Evolutionary conservation across 2,888 invertebrate species (phyloP), one percentile per base, ranked within the genome.

Genomic region (Yponomeuta evonymella): DNA sequence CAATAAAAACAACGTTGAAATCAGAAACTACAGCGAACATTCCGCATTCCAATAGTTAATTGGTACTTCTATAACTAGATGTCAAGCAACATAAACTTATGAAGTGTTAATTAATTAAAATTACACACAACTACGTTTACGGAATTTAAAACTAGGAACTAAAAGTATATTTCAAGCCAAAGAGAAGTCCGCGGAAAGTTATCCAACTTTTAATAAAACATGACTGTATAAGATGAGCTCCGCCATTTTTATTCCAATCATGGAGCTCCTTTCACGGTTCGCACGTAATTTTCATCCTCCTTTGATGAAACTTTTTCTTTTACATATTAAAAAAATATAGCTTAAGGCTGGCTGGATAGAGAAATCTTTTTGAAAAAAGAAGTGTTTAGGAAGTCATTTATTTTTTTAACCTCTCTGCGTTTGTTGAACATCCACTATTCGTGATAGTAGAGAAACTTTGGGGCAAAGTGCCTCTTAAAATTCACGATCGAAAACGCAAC

Each of bases 241-340:
- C 30, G 68, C 51, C 23, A 68, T 68, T 68, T 68, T 68, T 68
- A 68, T 51, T 68, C 30, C 51, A 51, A 68, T 68, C 68, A 68
- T 68, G 51, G 48, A 48, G 48, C 68, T 68, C 30, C 68, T 51
- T 68, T 68, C 68, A 68, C 30, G 68, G 51, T 51, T 48, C 51
- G 68, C 30, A 51, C 51, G 68, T 51, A 68, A 68, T 68, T 68
- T 68, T 68, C 68, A 51, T 51, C 68, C 30, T 51, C n/a, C 68
- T 68, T 68, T 68, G 68, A 68, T 10, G 23, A 51, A 68, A 68
- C 51, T 68, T 68, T 68, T 68, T 68, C 29, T 23, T 36, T 58
- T 58, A 58, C 51, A 58, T 58, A 58, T 58, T 58, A 58, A 58
- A 58, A 58, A 15, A 58, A 15, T 15, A 15, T 15, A 15, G 1